A percentile compares a stretch with the other conserved stretches of the same genome.
Evolutionary conservation across 1,140 invertebrate genomes (phyloP).

Genomic region (Nylanderia fulva): DNA sequence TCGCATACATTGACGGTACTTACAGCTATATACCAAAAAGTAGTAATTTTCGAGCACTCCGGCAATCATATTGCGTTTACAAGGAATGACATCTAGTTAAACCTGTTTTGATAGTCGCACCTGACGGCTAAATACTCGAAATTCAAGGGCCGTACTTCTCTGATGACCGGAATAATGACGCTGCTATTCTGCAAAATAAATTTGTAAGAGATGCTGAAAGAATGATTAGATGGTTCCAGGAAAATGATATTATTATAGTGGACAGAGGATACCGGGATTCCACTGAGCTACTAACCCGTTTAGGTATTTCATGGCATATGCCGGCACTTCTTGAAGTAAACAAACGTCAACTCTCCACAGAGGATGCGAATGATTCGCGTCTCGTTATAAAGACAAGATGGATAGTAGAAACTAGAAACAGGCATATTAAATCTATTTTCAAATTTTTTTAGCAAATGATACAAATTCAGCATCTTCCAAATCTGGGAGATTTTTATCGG

Average conservation of each 20-base stretch:
- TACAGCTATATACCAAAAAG: neutral
- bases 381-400: neutral
- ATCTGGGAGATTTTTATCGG: no score
- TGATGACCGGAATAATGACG: neutral
- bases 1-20: neutral
- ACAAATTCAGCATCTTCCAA: no score
- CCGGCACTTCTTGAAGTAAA: neutral
- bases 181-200: neutral
- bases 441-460: neutral
- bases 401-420: neutral
- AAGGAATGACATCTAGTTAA: neutral
- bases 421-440: slow-evolving; percentile 2
- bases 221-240: slow-evolving; percentile 3
- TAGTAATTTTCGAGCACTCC: neutral
- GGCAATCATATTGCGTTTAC: neutral
- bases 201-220: neutral
- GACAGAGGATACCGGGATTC: neutral
- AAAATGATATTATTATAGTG: neutral
- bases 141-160: slow-evolving; percentile 32
- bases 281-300: neutral
- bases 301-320: neutral
- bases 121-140: neutral
- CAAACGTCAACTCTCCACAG: neutral
- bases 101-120: slow-evolving; percentile 1
- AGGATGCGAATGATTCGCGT: neutral